phyloP scores from a whole-genome alignment of 2,113 vertebrate genomes.

The Paracyprichromis sp. region DNA sequence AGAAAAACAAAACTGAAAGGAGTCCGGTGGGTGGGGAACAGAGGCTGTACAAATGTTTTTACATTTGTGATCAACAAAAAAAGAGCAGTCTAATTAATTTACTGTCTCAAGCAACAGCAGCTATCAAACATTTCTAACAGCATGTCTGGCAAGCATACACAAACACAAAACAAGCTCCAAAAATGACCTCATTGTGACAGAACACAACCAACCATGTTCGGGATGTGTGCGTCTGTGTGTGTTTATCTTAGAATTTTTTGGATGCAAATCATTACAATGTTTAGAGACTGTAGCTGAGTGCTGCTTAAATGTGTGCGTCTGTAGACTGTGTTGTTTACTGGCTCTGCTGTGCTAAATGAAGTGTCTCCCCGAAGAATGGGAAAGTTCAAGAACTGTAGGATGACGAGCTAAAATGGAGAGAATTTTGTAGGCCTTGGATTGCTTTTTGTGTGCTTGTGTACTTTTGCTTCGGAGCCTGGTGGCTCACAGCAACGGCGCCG shows the following conservation, averaged over 20 bases:
- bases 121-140: not conserved
- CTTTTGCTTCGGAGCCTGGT: not conserved
- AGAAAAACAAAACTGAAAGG: not conserved
- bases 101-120: not conserved
- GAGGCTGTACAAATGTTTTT: not conserved
- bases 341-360: constrained; percentile 15
- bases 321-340: constrained; percentile 35
- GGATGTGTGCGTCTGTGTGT: not conserved
- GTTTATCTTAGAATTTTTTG: not conserved
- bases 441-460: not conserved
- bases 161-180: not conserved
- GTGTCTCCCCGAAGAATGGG: not conserved
- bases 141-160: not conserved
- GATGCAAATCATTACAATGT: constrained; percentile 6
- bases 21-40: not conserved
- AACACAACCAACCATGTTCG: not conserved
- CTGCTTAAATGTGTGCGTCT: constrained; percentile 15
- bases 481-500: not conserved
- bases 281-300: constrained; percentile 24
- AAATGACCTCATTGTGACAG: not conserved
- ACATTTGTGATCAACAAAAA: not conserved
- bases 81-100: not conserved
- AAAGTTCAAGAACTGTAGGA: constrained; percentile 3
- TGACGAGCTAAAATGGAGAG: constrained; percentile 1
- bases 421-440: constrained; percentile 1